These are phyloP conservation scores for Lochmaea capreae DNA, from an alignment of 2,888 invertebrate genomes.

Conservation along the genomic window DNA sequence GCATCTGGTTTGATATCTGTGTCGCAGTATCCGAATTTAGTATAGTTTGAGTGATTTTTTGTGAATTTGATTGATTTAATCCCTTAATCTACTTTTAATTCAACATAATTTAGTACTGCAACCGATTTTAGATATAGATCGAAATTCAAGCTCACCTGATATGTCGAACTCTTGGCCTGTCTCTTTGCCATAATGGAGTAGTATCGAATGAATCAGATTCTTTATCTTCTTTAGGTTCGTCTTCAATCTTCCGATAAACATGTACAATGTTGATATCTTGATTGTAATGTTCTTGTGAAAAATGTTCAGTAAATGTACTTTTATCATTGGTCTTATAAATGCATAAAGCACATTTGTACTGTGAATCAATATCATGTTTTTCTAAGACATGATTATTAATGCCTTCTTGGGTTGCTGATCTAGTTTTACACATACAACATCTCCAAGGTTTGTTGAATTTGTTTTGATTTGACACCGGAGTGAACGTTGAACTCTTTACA, in stretches of 20 bases:
- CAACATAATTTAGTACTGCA: too few species aligned
- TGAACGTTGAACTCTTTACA: neutral
- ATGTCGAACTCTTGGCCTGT: conserved; percentile 66
- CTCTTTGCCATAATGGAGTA: conserved; percentile 73
- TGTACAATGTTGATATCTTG: conserved; percentile 65
- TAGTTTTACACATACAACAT: conserved; percentile 76
- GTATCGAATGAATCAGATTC: conserved; percentile 66
- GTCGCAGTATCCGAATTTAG: too few species aligned
- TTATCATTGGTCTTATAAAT: conserved; percentile 69
- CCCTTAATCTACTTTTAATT: too few species aligned
- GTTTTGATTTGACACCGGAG: neutral
- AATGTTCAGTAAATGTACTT: conserved; percentile 72
- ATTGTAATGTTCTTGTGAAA: conserved; percentile 70
- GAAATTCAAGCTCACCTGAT: conserved; percentile 61
- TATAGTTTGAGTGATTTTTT: too few species aligned
- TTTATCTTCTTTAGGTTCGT: conserved; percentile 52
- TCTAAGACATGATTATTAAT: conserved; percentile 71
- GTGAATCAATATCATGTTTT: conserved; percentile 74
- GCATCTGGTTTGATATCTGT: too few species aligned
- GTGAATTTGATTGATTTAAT: too few species aligned
- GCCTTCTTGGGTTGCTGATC: conserved; percentile 71
- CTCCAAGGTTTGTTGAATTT: conserved; percentile 73
- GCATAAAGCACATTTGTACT: conserved; percentile 80
- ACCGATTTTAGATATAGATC: neutral
- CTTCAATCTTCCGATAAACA: conserved; percentile 69